These are phyloP conservation scores for Drosophila melanogaster DNA, from an alignment of 1,140 invertebrate species.

Conservation along the genomic window Release_6_plus_ISO1_MT NT_033777.3:9647001-9647500, in stretches of 20 bases:
- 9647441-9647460: constrained; percentile 5
- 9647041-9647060: constrained; percentile 89
- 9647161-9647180: constrained; percentile 16
- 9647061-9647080: constrained; percentile 92
- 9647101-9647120: constrained; percentile 90
- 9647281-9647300: constrained; percentile 52
- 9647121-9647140: constrained; percentile 88
- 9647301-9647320: constrained; percentile 29
- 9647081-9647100: constrained; percentile 89
- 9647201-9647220: constrained; percentile 60
- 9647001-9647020: constrained; percentile 28
- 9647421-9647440: constrained; percentile 15
- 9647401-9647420: constrained; percentile 66
- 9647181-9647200: constrained; percentile 64
- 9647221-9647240: constrained; percentile 41
- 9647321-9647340: constrained; percentile 67
- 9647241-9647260: constrained; percentile 47
- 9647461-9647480: constrained; percentile 19
- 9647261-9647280: constrained; percentile 32
- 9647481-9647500: constrained; percentile 10
- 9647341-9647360: constrained; percentile 70
- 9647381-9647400: constrained; percentile 14
- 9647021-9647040: constrained; percentile 81
- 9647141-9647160: constrained; percentile 57
- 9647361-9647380: constrained; percentile 35